Evolutionary conservation across 2,113 vertebrate species (phyloP).

Genomic region (Oncorhynchus kisutch): DNA sequence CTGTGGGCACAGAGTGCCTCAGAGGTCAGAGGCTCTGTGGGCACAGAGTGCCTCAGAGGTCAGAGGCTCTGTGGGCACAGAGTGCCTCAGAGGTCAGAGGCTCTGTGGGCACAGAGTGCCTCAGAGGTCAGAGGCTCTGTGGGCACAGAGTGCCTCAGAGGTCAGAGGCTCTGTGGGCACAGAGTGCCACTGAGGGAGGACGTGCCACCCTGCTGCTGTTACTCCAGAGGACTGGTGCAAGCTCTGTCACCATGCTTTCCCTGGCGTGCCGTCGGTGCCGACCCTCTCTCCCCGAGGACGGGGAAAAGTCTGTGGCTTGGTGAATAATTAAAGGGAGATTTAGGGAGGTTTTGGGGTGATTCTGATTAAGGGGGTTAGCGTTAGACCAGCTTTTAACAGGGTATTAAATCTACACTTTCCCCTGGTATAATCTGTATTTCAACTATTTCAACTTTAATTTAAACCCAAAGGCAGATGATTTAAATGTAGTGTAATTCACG

Average conservation of each 20-base stretch:
- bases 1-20: too few species aligned
- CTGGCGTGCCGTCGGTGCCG: constrained; percentile 2
- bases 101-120: too few species aligned
- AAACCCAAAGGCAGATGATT: too few species aligned
- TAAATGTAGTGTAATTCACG: too few species aligned
- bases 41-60: neutral
- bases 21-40: too few species aligned
- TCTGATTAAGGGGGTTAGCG: neutral
- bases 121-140: too few species aligned
- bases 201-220: constrained; percentile 38
- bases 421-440: constrained; percentile 12
- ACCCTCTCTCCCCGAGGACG: constrained; percentile 30
- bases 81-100: constrained; percentile 25
- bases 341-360: neutral
- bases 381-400: constrained; percentile 11
- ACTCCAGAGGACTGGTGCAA: constrained; percentile 37
- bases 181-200: constrained; percentile 32
- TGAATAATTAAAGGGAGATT: constrained; percentile 45
- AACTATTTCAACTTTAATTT: too few species aligned
- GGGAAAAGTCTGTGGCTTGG: constrained; percentile 39
- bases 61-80: constrained; percentile 20
- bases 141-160: too few species aligned
- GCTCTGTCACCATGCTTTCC: constrained; percentile 22
- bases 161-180: constrained; percentile 17
- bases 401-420: constrained; percentile 14